Percentiles rank a stretch among this genome's conserved stretches.
phyloP scores from a whole-genome alignment of 2,113 vertebrate genomes.

The Bucco capensis region DNA sequence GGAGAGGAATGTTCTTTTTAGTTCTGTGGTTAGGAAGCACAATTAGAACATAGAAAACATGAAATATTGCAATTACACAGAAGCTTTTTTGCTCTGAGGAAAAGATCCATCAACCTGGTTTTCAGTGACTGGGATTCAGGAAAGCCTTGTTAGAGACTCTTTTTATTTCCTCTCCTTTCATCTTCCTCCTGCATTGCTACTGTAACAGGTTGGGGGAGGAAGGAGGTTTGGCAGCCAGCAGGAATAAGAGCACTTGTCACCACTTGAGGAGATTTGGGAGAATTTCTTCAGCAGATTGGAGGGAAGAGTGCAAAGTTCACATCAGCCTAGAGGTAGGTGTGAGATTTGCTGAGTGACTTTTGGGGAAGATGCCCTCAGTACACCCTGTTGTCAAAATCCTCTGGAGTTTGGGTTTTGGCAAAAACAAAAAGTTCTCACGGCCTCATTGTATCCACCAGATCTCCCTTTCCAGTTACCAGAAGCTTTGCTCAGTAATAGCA shows the following conservation, averaged over 20 bases:
- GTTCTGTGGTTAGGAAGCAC: neutral
- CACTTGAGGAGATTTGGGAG: constrained; percentile 39
- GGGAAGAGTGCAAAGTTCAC: constrained; percentile 40
- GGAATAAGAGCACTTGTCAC: constrained; percentile 44
- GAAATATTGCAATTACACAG: neutral
- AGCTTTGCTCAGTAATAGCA: neutral
- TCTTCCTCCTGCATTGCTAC: neutral
- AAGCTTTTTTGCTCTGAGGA: neutral
- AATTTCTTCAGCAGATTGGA: constrained; percentile 34
- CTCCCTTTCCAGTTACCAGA: neutral
- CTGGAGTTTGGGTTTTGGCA: neutral
- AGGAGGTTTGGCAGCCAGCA: constrained; percentile 23
- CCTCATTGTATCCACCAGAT: neutral
- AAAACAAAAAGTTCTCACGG: neutral
- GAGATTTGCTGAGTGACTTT: constrained; percentile 13
- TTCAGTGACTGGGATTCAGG: neutral
- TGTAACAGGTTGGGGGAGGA: constrained; percentile 7
- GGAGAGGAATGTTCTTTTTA: neutral
- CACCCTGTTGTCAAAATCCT: constrained; percentile 9
- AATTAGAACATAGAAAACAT: neutral
- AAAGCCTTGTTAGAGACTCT: neutral
- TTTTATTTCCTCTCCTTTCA: neutral
- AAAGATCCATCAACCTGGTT: neutral
- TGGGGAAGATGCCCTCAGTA: neutral
- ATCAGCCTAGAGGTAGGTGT: constrained; percentile 26